Percentiles rank a stretch among this genome's conserved stretches.
Conservation (phyloP, 2,888 invertebrate species). For the Nycteola revayana region DNA sequence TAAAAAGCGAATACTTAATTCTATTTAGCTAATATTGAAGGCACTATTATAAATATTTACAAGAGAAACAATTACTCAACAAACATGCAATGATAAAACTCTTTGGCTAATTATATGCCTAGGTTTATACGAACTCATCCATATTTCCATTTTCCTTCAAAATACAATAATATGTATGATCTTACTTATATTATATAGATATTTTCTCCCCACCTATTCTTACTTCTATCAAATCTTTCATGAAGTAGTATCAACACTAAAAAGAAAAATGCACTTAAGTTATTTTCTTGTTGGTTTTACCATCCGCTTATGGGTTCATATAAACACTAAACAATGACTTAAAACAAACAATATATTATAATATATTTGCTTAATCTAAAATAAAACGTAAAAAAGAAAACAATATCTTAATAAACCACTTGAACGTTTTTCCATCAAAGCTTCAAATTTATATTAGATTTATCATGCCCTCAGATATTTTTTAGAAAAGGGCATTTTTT, state of each 20-base stretch:
- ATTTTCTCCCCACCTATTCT: too few relatives aligned
- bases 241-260: too few relatives aligned
- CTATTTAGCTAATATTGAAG: slow-evolving; percentile 33
- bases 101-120: not conserved
- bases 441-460: too few relatives aligned
- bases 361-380: slow-evolving; percentile 27
- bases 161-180: too few relatives aligned
- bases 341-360: slow-evolving; percentile 31
- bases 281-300: too few relatives aligned
- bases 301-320: slow-evolving; percentile 7
- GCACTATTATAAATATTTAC: slow-evolving; percentile 45
- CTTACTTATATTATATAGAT: too few relatives aligned
- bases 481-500: too few relatives aligned
- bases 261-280: too few relatives aligned
- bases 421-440: slow-evolving; percentile 11
- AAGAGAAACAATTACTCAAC: slow-evolving; percentile 36
- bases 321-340: slow-evolving; percentile 22
- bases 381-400: slow-evolving; percentile 24
- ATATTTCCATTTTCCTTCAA: too few relatives aligned
- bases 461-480: too few relatives aligned
- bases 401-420: slow-evolving; percentile 17
- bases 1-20: slow-evolving; percentile 37
- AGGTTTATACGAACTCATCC: too few relatives aligned
- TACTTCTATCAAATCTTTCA: too few relatives aligned
- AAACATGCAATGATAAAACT: slow-evolving; percentile 33